Percentiles rank a stretch among this genome's conserved stretches.
These are phyloP conservation scores for Leistus spinibarbis DNA, from an alignment of 2,888 invertebrate genomes.

Conservation along the genomic window DNA sequence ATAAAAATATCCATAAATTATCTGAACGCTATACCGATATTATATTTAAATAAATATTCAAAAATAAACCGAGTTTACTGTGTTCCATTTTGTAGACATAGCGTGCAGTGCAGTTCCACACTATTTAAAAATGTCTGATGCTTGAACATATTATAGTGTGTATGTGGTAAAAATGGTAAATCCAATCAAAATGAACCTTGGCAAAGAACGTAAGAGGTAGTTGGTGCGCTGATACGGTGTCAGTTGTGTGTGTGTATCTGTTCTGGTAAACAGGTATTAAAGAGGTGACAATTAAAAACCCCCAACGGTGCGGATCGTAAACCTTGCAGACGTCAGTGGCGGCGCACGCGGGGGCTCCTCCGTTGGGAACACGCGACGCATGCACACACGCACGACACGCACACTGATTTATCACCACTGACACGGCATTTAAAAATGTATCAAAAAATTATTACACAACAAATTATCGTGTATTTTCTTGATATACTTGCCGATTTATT, in stretches of 20 bases:
- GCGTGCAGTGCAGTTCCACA: background rate
- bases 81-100: background rate
- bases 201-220: background rate
- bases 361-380: background rate
- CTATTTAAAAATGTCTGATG: background rate
- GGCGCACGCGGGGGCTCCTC: conserved; percentile 2
- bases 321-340: background rate
- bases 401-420: background rate
- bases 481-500: too few relatives aligned
- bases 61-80: background rate
- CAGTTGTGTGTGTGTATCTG: background rate
- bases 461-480: too few relatives aligned
- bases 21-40: background rate
- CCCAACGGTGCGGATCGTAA: conserved; percentile 10
- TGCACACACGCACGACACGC: background rate
- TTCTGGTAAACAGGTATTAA: conserved; percentile 4
- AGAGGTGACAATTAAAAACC: conserved; percentile 24
- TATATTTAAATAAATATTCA: background rate
- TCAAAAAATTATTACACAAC: too few relatives aligned
- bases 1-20: conserved; percentile 21
- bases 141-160: too few relatives aligned
- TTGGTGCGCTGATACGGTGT: background rate
- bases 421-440: background rate
- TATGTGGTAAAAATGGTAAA: background rate
- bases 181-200: background rate